phyloP scores from a whole-genome alignment of 2,113 vertebrate genomes.

The Brachyhypopomus gauderio region DNA sequence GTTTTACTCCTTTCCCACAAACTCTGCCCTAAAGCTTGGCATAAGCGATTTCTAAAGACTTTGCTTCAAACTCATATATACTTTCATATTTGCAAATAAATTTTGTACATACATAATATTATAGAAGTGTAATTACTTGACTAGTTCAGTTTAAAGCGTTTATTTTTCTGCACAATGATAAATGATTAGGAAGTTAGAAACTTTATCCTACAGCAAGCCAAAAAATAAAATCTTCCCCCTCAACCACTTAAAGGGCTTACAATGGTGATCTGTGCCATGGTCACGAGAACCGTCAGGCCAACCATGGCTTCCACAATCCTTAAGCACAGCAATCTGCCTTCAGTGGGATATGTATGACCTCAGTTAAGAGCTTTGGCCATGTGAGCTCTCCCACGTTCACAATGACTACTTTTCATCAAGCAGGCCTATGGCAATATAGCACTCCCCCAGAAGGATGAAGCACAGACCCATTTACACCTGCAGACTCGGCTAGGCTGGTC shows the following conservation, averaged over 20 bases:
- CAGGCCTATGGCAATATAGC: neutral
- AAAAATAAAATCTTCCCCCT: neutral
- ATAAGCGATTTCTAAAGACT: conserved; percentile 43
- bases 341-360: neutral
- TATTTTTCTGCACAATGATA: conserved; percentile 36
- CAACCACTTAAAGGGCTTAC: conserved; percentile 17
- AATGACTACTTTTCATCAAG: neutral
- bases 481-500: neutral
- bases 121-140: conserved; percentile 47
- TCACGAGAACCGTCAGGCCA: conserved; percentile 2
- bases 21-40: conserved; percentile 47
- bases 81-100: conserved; percentile 56
- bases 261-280: conserved; percentile 25
- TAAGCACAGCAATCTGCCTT: neutral
- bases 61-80: conserved; percentile 46
- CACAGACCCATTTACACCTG: neutral
- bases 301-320: conserved; percentile 14
- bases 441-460: neutral
- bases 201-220: conserved; percentile 27
- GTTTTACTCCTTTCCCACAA: conserved; percentile 41
- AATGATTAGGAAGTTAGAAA: conserved; percentile 46
- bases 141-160: conserved; percentile 40
- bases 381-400: neutral
- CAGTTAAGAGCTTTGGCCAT: neutral
- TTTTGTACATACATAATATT: conserved; percentile 51